These are phyloP conservation scores for Chlorops oryzae DNA, from an alignment of 1,140 invertebrate genomes.

Conservation along the genomic window DNA sequence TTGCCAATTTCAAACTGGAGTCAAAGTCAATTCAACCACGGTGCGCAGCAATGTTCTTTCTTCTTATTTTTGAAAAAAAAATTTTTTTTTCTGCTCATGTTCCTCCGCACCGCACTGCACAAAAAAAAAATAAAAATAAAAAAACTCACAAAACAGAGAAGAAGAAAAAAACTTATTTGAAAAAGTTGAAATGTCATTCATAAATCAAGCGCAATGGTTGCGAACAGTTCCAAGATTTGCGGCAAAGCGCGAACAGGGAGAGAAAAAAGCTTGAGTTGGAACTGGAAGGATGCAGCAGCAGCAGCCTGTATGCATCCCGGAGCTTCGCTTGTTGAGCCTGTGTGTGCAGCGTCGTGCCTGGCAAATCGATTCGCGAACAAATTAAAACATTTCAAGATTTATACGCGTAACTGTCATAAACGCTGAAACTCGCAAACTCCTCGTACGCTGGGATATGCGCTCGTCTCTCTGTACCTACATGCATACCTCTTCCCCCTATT, in stretches of 20 bases:
- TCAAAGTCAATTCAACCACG: background rate
- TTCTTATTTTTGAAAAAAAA: background rate
- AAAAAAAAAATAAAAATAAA: background rate
- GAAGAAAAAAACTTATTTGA: background rate
- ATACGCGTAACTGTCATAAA: conserved; percentile 46
- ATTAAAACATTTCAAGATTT: conserved; percentile 49
- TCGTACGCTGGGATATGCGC: too few species aligned
- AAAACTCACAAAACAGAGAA: background rate
- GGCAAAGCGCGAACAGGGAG: conserved; percentile 19
- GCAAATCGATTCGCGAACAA: conserved; percentile 46
- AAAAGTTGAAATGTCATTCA: conserved; percentile 38
- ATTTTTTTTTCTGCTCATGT: background rate
- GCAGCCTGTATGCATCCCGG: too few species aligned
- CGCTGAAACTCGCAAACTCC: too few species aligned
- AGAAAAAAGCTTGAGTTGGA: conserved; percentile 2
- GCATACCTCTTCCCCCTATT: background rate
- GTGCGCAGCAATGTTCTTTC: background rate
- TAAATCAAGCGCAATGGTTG: conserved; percentile 42
- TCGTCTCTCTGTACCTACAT: background rate
- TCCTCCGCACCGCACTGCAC: background rate
- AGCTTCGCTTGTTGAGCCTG: background rate
- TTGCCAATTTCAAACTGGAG: background rate
- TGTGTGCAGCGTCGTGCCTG: conserved; percentile 10
- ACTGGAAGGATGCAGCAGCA: too few species aligned
- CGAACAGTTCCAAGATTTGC: background rate